Conservation (phyloP, 2,888 invertebrate species). For the Horisme vitalbata region DNA sequence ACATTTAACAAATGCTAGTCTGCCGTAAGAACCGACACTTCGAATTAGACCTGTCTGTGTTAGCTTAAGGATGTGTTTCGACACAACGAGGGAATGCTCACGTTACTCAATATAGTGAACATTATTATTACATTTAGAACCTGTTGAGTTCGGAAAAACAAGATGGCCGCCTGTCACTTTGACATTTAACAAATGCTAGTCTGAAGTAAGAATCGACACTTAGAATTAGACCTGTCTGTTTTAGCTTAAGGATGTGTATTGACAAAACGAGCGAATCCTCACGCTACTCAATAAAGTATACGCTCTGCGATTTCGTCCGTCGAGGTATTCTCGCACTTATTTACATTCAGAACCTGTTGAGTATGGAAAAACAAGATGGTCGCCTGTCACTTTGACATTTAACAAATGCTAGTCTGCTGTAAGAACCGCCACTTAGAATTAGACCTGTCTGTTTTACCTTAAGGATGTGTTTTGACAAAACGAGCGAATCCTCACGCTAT, state of each 20-base stretch:
- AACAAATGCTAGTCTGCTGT: slow-evolving; percentile 29
- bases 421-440: slow-evolving; percentile 13
- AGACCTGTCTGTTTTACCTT: slow-evolving; percentile 13
- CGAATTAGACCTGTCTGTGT: slow-evolving; percentile 13
- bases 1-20: slow-evolving; percentile 34
- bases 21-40: slow-evolving; percentile 13
- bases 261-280: too few relatives aligned
- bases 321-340: too few relatives aligned
- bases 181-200: slow-evolving; percentile 36
- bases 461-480: too few relatives aligned
- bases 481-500: too few relatives aligned
- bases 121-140: too few relatives aligned
- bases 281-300: too few relatives aligned
- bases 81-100: too few relatives aligned
- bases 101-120: too few relatives aligned
- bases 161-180: slow-evolving; percentile 37
- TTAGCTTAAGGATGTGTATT: too few relatives aligned
- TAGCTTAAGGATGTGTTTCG: slow-evolving; percentile 16
- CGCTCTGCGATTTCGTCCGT: too few relatives aligned
- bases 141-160: slow-evolving; percentile 34
- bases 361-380: slow-evolving; percentile 34
- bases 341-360: too few relatives aligned
- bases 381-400: slow-evolving; percentile 36
- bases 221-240: slow-evolving; percentile 13
- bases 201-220: slow-evolving; percentile 12